A percentile compares a stretch with the other conserved stretches of the same genome.
Conservation (phyloP, 2,797 vertebrate species). For the Ceryle rudis region DNA sequence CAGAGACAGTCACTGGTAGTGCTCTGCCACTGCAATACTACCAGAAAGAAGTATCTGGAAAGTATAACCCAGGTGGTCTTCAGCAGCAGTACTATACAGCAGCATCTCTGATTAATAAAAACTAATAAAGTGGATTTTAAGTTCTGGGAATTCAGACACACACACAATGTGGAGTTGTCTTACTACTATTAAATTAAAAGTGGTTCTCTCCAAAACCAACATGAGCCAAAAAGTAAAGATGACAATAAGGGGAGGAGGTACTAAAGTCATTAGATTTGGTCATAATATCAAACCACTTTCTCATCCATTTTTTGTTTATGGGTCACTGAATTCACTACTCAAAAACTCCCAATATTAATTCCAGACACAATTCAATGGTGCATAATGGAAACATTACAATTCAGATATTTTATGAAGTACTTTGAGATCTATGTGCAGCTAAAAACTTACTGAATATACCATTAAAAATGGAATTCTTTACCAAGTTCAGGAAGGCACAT, state of each 20-base stretch:
- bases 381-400: background rate
- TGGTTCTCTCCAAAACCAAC: background rate
- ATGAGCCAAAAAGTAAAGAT: background rate
- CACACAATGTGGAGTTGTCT: background rate
- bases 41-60: background rate
- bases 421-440: background rate
- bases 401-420: background rate
- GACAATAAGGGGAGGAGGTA: background rate
- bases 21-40: background rate
- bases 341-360: background rate
- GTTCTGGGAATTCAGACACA: background rate
- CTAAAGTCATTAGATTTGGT: background rate
- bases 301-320: background rate
- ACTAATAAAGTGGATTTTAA: background rate
- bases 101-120: background rate
- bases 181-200: background rate
- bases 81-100: background rate
- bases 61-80: background rate
- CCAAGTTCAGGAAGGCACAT: background rate
- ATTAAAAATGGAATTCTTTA: background rate
- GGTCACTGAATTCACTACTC: background rate
- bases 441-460: background rate
- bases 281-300: background rate
- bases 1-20: background rate
- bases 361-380: background rate